phyloP scores from a whole-genome alignment of 2,113 vertebrate genomes.

The Camelus dromedarius region DNA sequence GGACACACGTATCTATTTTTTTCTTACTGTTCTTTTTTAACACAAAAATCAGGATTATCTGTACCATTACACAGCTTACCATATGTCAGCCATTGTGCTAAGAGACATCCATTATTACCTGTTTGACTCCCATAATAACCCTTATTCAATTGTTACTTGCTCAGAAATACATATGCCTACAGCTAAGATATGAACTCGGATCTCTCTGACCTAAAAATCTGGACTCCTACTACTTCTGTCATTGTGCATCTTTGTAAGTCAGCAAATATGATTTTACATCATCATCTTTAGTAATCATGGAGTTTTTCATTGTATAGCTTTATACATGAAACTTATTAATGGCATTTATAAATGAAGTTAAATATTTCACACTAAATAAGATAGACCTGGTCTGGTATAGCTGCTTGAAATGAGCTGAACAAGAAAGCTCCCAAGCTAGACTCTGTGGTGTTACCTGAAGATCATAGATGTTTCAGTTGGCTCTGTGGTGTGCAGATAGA shows the following conservation, averaged over 20 bases:
- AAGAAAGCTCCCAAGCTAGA: background rate
- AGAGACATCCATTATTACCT: constrained; percentile 5
- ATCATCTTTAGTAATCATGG: background rate
- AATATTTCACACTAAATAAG: constrained; percentile 10
- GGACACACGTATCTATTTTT: background rate
- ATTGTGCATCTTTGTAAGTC: background rate
- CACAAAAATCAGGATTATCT: background rate
- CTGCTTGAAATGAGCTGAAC: constrained; percentile 32
- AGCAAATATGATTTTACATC: background rate
- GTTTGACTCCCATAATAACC: background rate
- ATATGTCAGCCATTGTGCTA: background rate
- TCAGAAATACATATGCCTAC: background rate
- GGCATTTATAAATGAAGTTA: background rate
- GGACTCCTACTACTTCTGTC: background rate
- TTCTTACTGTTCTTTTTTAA: background rate
- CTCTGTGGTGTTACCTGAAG: background rate
- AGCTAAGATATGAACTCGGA: constrained; percentile 11
- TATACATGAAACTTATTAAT: background rate
- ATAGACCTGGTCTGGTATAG: background rate
- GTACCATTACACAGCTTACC: background rate
- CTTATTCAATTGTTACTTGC: background rate
- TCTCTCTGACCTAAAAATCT: constrained; percentile 23
- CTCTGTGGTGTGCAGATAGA: background rate
- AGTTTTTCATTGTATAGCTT: constrained; percentile 6
- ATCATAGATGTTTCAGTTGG: background rate